Conservation (phyloP, 1,140 invertebrate species). For the Nylanderia fulva region DNA sequence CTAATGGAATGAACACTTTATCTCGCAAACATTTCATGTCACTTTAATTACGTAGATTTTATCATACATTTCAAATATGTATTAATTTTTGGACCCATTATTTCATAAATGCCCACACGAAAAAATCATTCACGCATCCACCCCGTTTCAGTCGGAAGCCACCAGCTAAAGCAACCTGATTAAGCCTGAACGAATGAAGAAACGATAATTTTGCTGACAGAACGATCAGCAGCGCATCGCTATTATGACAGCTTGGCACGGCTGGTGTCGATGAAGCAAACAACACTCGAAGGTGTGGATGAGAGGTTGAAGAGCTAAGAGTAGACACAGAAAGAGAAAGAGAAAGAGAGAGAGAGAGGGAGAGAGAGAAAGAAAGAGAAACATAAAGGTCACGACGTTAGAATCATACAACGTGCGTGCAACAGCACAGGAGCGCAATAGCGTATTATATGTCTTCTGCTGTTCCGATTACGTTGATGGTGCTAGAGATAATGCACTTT, state of each 20-base stretch:
- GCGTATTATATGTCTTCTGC: constrained; percentile 7
- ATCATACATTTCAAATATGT: background rate
- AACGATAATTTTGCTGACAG: constrained; percentile 29
- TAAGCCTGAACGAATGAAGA: constrained; percentile 38
- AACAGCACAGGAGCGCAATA: constrained; percentile 33
- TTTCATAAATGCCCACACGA: background rate
- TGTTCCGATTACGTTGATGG: background rate
- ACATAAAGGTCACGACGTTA: background rate
- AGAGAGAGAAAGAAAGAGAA: constrained; percentile 43
- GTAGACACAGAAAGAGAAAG: constrained; percentile 61
- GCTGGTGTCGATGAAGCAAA: constrained; percentile 38
- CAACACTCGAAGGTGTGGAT: constrained; percentile 33
- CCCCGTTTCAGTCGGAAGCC: background rate
- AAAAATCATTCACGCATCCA: background rate
- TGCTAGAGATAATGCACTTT: background rate
- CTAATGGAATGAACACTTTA: background rate
- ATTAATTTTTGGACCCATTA: background rate
- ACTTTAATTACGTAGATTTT: background rate
- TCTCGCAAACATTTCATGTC: background rate
- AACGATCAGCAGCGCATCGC: constrained; percentile 27
- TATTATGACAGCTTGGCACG: constrained; percentile 14
- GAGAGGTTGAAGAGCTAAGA: constrained; percentile 24
- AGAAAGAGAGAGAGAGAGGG: constrained; percentile 47
- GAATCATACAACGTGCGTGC: constrained; percentile 41
- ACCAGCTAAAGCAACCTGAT: constrained; percentile 37